A percentile compares a stretch with the other conserved stretches of the same genome.
phyloP scores from a whole-genome alignment of 2,888 invertebrate species.

The Drosophila falleni region DNA sequence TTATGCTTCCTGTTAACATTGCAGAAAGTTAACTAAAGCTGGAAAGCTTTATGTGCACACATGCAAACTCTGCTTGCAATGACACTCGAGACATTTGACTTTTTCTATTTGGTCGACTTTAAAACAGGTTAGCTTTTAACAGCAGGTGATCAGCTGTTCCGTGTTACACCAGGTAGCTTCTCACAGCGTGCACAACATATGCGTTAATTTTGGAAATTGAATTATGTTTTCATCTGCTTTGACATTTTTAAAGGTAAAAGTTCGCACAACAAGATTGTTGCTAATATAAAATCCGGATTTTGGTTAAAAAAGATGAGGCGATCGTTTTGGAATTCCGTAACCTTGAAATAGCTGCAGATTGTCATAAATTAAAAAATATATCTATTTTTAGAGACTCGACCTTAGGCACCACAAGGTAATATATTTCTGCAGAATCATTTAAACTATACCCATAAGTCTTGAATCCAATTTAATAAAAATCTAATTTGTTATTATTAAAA shows the following conservation, averaged over 20 bases:
- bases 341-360: constrained; percentile 17
- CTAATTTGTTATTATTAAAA: no score
- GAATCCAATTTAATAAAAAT: neutral
- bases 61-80: constrained; percentile 37
- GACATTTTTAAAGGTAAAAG: neutral
- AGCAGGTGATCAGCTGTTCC: neutral
- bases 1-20: neutral
- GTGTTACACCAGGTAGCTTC: neutral
- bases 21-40: constrained; percentile 1
- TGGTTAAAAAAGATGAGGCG: constrained; percentile 8
- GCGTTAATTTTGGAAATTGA: neutral
- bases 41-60: neutral
- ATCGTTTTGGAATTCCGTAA: neutral
- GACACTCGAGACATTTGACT: neutral
- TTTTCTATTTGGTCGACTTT: neutral
- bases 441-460: neutral
- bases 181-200: neutral
- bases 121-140: neutral
- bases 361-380: neutral
- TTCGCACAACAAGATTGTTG: neutral
- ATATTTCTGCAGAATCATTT: neutral
- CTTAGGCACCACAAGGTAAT: neutral
- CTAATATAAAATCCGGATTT: constrained; percentile 23
- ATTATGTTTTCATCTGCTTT: neutral
- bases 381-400: neutral